These are phyloP conservation scores for Poecilia wingei DNA, from an alignment of 2,797 vertebrate genomes.

Conservation along the genomic window DNA sequence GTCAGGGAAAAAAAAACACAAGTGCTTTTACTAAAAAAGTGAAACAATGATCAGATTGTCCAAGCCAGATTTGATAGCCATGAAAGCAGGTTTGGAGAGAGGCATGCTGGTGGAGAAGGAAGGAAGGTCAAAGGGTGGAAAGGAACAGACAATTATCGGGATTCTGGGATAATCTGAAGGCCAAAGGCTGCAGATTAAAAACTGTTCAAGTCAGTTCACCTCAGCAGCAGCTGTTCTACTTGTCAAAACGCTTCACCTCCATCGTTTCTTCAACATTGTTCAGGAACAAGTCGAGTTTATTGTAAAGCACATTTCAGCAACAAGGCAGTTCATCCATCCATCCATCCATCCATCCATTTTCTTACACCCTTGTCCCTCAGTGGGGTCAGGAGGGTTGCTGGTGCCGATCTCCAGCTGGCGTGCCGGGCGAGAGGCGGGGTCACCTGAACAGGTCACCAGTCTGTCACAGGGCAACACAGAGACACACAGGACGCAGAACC, in stretches of 20 bases:
- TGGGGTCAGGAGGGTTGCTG: too few species aligned
- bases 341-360: too few species aligned
- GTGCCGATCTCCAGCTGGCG: too few species aligned
- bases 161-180: not conserved
- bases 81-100: not conserved
- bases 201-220: not conserved
- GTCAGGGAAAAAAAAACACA: slow-evolving; percentile 70
- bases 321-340: too few species aligned
- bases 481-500: too few species aligned
- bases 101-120: not conserved
- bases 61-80: not conserved
- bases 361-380: too few species aligned
- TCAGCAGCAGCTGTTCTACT: not conserved
- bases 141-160: not conserved
- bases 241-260: not conserved
- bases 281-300: too few species aligned
- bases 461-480: too few species aligned
- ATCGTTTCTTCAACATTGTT: not conserved
- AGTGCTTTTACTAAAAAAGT: not conserved
- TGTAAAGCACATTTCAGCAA: too few species aligned
- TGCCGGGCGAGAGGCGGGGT: too few species aligned
- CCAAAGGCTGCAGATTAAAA: not conserved
- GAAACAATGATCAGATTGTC: not conserved
- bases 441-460: too few species aligned
- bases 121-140: not conserved